Evolutionary conservation across 2,888 invertebrate genomes (phyloP), one percentile per base, ranked within the genome.

Genomic region (Oligia strigilis): DNA sequence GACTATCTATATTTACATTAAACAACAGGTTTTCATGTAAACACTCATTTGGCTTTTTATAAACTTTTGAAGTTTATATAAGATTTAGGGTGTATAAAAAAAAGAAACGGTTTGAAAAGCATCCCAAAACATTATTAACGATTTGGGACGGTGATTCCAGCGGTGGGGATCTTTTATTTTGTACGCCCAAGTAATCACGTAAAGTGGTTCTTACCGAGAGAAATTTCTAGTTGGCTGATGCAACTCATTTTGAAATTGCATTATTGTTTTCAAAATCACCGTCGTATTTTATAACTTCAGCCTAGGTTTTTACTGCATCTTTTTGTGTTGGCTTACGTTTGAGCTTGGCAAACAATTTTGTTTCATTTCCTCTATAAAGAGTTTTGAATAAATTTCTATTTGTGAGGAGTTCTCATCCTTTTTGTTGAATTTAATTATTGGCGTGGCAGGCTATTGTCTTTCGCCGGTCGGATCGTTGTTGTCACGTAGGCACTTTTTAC

Each of bases 61-160:
- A 78, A 89, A 89, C 89, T 82, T 84, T 60, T 82, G 19, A 77
- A 23, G 90, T 91, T 88, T 85, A 81, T 14, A 77, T 55, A 4
- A 75, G 58, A 71, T 78, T 65, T 43, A 36, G 70, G 66, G 29
- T 71, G 66, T 14, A 62, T 29, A n/a, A 70, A 60, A 77, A 65
- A 55, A 43, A 75, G 19, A 69, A 66, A 60, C 23, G 66, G 14
- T 64, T 72, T 58, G 19, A 70, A 78, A 67, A 52, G n/a, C 40
- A 13, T 71, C 55, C 62, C 62, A 78, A 64, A 80, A 77, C 64
- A 78, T 71, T 75, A 72, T 82, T 80, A 77, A 60, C 72, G 67
- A 81, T 80, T 72, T 58, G 77, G 52, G 77, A 77, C 66, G 72
- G 69, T 78, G 66, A 69, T 79, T 71, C 60, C 72, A 62, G 65